Evolutionary conservation across 2,888 invertebrate species (phyloP).

Genomic region (Phorcus lineatus): DNA sequence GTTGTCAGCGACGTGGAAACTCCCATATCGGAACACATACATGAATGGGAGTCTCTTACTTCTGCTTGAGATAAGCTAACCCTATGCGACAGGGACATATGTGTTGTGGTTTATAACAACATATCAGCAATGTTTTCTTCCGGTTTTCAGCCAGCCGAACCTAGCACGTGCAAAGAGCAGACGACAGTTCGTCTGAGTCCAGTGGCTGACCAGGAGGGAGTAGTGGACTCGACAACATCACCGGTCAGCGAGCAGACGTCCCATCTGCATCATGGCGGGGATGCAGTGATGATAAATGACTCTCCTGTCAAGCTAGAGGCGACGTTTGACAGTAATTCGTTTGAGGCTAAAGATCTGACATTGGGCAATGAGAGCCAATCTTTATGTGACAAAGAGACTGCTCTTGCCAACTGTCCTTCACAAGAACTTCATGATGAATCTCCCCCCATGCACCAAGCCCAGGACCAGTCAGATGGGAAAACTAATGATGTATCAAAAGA

Average conservation of each 20-base stretch:
- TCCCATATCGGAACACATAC: not conserved
- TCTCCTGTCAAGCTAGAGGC: constrained; percentile 10
- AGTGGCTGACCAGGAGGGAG: constrained; percentile 10
- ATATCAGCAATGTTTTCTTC: not conserved
- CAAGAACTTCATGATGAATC: constrained; percentile 12
- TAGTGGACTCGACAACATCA: constrained; percentile 20
- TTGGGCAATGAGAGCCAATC: constrained; percentile 16
- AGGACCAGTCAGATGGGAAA: constrained; percentile 18
- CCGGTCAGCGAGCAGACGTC: not conserved
- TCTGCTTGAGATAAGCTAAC: too few relatives aligned
- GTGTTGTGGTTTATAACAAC: not conserved
- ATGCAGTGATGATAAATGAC: constrained; percentile 21
- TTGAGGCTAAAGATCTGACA: constrained; percentile 27
- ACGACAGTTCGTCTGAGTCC: constrained; percentile 1
- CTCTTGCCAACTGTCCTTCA: constrained; percentile 18
- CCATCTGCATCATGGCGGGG: not conserved
- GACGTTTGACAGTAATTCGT: constrained; percentile 28
- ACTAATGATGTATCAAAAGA: constrained; percentile 49
- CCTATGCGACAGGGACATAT: not conserved
- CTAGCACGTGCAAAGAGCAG: constrained; percentile 16
- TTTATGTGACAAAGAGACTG: constrained; percentile 14
- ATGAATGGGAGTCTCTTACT: too few relatives aligned
- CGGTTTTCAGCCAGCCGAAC: not conserved
- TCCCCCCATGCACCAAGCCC: constrained; percentile 18
- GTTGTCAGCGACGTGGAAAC: not conserved